Base-by-base conservation (phyloP, 2,797 vertebrate species). In the Sebastes cheni region DNA sequence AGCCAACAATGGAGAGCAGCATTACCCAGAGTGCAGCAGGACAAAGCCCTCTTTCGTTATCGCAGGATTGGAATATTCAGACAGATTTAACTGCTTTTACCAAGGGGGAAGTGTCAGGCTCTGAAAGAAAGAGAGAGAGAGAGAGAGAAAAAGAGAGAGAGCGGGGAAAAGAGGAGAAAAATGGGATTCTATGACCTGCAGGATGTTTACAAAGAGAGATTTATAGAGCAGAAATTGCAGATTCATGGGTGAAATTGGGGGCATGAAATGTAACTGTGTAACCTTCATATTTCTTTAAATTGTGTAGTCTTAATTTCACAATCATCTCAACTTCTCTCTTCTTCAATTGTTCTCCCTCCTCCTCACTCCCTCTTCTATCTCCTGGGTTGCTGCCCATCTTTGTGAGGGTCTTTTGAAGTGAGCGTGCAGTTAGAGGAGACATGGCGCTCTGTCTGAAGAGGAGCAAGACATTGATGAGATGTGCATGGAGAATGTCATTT, bases 11-110 rank as follows among this genome's bases (percentile, higher is more conserved):
- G 87, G 90, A 82, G 90, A 88, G 90, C 89, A 85, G 89, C 92
- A 93, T 95, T 95, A 94, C 93, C 95, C 92, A 92, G 93, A 93
- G 91, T 93, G 84, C 92, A 94, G 87, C 73, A 78, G 93, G 91
- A 94, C 93, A 94, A 93, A 92, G 87, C 81, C 74, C 67, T 56
- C 86, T 84, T 36, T 69, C 83, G 86, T 94, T 95, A 95, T 95
- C 93, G 36, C 67, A 42, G 82, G 80, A 83, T 88, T 90, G 91
- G 90, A 95, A 95, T 95, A 95, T 94, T 93, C 92, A 89, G 92
- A 84, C 86, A 86, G 93, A 93, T 95, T 92, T 90, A 89, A 91
- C 91, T 90, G 88, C 85, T 87, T 90, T 91, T 81, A 91, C 86
- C 58, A 42, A 90, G 83, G 80, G 84, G 80, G 89, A 50, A 80